phyloP scores from a whole-genome alignment of 2,113 vertebrate species.

The Fregetta grallaria region DNA sequence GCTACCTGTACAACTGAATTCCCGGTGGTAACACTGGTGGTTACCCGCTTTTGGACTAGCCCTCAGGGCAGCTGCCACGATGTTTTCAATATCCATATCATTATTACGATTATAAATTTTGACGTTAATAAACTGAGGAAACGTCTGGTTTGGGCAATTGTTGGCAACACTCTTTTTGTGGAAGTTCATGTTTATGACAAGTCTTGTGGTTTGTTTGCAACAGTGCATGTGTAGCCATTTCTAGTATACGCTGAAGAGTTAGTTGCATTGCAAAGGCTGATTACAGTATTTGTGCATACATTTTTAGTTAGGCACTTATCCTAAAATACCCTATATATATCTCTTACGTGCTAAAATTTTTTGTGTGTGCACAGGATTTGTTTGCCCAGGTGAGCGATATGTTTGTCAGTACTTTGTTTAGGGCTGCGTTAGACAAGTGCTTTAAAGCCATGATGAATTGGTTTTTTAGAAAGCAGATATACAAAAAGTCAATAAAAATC shows the following conservation, averaged over 20 bases:
- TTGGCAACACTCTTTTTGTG: background rate
- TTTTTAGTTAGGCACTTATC: background rate
- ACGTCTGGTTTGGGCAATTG: background rate
- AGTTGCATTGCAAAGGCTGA: background rate
- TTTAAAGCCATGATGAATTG: background rate
- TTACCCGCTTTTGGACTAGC: background rate
- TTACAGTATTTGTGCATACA: background rate
- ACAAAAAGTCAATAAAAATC: background rate
- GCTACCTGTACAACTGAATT: background rate
- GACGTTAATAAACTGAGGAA: background rate
- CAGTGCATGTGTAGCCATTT: background rate
- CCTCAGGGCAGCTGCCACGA: background rate
- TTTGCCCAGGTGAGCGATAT: rapidly evolving
- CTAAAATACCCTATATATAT: background rate
- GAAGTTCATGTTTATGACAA: background rate
- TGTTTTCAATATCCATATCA: background rate
- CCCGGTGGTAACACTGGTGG: rapidly evolving
- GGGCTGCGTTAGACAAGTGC: background rate
- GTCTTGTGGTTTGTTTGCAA: background rate
- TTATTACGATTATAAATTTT: background rate
- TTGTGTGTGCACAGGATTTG: background rate
- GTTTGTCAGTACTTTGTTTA: background rate
- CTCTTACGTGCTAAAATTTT: background rate
- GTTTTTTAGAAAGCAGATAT: background rate
- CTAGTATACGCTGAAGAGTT: background rate